phyloP scores from a whole-genome alignment of 2,888 invertebrate genomes.

The Dysmachus trigonus region DNA sequence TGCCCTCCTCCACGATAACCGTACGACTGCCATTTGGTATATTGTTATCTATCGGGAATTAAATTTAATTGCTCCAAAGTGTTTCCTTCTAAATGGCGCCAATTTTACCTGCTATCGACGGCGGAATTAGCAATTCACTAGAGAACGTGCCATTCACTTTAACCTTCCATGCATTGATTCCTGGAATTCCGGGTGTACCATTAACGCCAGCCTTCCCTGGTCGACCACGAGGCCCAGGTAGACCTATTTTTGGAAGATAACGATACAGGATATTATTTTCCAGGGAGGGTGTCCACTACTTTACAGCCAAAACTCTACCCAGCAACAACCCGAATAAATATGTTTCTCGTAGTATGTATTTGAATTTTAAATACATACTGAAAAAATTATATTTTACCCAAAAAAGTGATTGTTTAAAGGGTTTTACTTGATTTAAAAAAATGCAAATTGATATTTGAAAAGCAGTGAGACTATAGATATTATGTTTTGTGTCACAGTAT shows the following conservation, averaged over 20 bases:
- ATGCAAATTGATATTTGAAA: too few species aligned
- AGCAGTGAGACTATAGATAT: too few species aligned
- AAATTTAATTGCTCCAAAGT: slow-evolving; percentile 25
- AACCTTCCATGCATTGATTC: slow-evolving; percentile 79
- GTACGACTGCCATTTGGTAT: slow-evolving; percentile 64
- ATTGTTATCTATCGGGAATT: slow-evolving; percentile 56
- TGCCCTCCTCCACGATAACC: slow-evolving; percentile 81
- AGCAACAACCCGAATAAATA: neutral
- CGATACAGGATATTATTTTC: neutral
- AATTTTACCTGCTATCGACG: slow-evolving; percentile 78
- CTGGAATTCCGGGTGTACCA: slow-evolving; percentile 81
- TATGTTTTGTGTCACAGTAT: too few species aligned
- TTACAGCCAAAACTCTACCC: neutral
- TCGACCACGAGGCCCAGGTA: slow-evolving; percentile 74
- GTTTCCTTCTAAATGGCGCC: neutral
- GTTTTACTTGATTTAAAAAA: too few species aligned
- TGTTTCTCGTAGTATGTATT: too few species aligned
- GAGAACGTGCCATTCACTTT: slow-evolving; percentile 69
- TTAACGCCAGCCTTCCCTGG: slow-evolving; percentile 78
- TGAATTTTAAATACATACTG: neutral
- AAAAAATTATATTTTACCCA: too few species aligned
- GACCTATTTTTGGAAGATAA: slow-evolving; percentile 53
- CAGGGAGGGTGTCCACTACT: neutral
- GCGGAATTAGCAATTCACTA: slow-evolving; percentile 81
- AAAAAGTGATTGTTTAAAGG: too few species aligned